These are phyloP conservation scores for Lerista edwardsae DNA, from an alignment of 2,797 vertebrate genomes.

Conservation along the genomic window DNA sequence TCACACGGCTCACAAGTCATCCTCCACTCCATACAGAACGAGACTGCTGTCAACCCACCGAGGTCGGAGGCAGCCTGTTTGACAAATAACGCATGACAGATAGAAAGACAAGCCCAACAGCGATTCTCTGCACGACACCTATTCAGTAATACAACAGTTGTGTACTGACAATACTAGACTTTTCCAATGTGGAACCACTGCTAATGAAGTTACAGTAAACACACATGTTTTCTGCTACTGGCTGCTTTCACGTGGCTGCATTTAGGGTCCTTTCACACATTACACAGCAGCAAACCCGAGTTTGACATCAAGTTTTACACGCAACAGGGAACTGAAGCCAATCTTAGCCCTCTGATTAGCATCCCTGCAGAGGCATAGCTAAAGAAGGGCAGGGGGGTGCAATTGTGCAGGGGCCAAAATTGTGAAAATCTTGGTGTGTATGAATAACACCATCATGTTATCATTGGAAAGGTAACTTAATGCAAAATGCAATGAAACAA, in stretches of 20 bases:
- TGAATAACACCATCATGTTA: too few relatives aligned
- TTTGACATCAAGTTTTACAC: background rate
- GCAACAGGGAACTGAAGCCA: background rate
- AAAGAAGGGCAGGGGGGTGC: too few relatives aligned
- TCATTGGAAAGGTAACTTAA: too few relatives aligned
- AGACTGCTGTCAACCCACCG: slow-evolving; percentile 44
- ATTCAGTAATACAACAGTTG: slow-evolving; percentile 35
- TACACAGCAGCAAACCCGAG: background rate
- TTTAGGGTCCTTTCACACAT: slow-evolving; percentile 35
- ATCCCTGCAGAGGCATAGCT: too few relatives aligned
- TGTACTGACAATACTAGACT: slow-evolving; percentile 15
- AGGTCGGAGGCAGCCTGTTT: slow-evolving; percentile 60
- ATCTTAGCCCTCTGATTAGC: background rate
- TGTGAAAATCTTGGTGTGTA: too few relatives aligned
- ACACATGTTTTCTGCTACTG: slow-evolving; percentile 42
- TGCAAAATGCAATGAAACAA: too few relatives aligned
- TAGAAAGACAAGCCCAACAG: slow-evolving; percentile 2
- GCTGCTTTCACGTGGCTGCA: slow-evolving; percentile 22
- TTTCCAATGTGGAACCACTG: slow-evolving; percentile 60
- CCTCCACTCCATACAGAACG: slow-evolving; percentile 52
- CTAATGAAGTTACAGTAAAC: slow-evolving; percentile 30
- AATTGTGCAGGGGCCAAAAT: too few relatives aligned
- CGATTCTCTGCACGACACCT: slow-evolving; percentile 16
- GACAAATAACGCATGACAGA: slow-evolving; percentile 55
- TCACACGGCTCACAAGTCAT: slow-evolving; percentile 56